These are phyloP conservation scores for Eupithecia pulchellata DNA, from an alignment of 2,888 invertebrate genomes.

Conservation along the genomic window DNA sequence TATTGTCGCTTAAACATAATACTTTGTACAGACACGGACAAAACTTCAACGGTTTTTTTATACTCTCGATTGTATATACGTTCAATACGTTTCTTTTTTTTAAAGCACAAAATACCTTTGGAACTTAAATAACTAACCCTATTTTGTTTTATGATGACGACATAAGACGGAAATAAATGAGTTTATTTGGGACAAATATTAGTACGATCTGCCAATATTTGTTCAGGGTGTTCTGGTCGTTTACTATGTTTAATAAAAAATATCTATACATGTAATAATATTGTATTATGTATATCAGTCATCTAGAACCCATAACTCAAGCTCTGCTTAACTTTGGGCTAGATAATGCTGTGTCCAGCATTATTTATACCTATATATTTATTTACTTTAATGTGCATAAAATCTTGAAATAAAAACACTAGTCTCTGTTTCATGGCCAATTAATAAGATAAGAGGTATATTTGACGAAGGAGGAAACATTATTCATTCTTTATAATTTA, in stretches of 20 bases:
- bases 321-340: no score
- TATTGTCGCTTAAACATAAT: not conserved
- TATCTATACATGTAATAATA: no score
- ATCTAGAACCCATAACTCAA: no score
- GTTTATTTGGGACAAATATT: not conserved
- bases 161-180: not conserved
- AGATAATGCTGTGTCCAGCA: no score
- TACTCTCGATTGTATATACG: not conserved
- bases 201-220: no score
- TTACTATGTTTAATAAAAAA: no score
- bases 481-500: not conserved
- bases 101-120: not conserved
- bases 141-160: not conserved
- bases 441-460: not conserved
- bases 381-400: not conserved
- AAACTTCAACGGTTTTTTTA: not conserved
- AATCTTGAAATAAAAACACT: not conserved
- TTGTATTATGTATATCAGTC: no score
- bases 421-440: not conserved
- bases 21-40: constrained; percentile 10
- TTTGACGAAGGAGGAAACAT: not conserved
- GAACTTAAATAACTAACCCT: not conserved
- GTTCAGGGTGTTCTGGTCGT: no score
- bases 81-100: not conserved
- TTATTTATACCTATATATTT: no score